phyloP scores from a whole-genome alignment of 2,888 invertebrate species.

The Orchesella flavescens region DNA sequence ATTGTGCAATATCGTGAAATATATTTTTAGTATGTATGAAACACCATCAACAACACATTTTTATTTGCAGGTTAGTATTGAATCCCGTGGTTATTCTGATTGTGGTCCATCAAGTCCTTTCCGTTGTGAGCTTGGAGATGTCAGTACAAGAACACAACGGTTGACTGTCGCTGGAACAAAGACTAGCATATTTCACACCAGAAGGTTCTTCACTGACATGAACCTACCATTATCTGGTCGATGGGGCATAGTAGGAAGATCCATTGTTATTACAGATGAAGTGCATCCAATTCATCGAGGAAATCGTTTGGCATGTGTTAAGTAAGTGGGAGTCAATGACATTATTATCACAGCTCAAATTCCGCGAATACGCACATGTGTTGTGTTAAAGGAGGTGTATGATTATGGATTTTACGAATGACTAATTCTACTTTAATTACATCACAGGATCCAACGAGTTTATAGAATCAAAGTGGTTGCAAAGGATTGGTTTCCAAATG shows the following conservation, averaged over 20 bases:
- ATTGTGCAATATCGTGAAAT: no score
- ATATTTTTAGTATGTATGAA: no score
- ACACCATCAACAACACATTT: no score
- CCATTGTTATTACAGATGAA: slow-evolving; percentile 90
- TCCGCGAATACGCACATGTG: background rate
- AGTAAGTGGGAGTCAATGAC: slow-evolving; percentile 77
- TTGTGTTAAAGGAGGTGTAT: background rate
- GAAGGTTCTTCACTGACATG: slow-evolving; percentile 86
- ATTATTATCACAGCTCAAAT: background rate
- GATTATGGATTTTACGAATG: background rate
- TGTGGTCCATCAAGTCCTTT: slow-evolving; percentile 74
- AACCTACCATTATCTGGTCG: slow-evolving; percentile 85
- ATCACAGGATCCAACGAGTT: slow-evolving; percentile 81
- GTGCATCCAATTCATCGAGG: slow-evolving; percentile 90
- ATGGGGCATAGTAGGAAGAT: slow-evolving; percentile 84
- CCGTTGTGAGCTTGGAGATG: slow-evolving; percentile 81
- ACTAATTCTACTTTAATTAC: background rate
- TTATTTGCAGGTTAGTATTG: slow-evolving; percentile 68
- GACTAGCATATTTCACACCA: slow-evolving; percentile 79
- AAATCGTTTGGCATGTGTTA: slow-evolving; percentile 89
- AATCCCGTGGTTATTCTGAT: slow-evolving; percentile 73
- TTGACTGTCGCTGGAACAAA: slow-evolving; percentile 85
- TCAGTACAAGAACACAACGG: slow-evolving; percentile 75
- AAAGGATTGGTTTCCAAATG: slow-evolving; percentile 91
- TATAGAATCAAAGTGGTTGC: slow-evolving; percentile 88